Percentiles rank a stretch among this genome's conserved stretches.
Conservation (phyloP, 2,888 invertebrate genomes). For the Ophonus ardosiacus region DNA sequence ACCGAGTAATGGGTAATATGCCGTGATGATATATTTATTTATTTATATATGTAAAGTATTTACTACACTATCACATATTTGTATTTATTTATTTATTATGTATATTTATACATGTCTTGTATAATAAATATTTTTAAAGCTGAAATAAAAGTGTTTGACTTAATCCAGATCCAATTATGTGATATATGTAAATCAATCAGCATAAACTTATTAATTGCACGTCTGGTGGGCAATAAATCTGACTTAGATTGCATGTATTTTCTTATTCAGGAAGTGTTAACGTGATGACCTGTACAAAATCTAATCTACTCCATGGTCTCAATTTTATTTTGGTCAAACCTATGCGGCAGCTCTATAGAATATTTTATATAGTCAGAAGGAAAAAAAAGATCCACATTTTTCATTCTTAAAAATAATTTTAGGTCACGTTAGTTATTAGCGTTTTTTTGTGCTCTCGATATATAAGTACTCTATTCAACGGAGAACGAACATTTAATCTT, state of each 20-base stretch:
- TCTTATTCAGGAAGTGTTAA: constrained; percentile 8
- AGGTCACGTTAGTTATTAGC: constrained; percentile 33
- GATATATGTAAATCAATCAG: constrained; percentile 19
- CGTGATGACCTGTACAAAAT: constrained; percentile 34
- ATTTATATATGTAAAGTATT: neutral
- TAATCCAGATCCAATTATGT: neutral
- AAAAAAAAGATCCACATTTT: constrained; percentile 15
- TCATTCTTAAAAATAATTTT: neutral
- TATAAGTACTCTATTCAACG: constrained; percentile 11
- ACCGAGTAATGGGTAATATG: too few species aligned
- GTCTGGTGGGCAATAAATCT: neutral
- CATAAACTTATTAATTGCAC: constrained; percentile 20
- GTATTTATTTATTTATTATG: constrained; percentile 29
- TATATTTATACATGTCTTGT: constrained; percentile 22
- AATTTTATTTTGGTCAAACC: constrained; percentile 41
- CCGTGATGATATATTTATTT: too few species aligned
- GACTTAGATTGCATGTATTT: neutral
- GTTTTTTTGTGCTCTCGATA: constrained; percentile 42
- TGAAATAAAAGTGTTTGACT: neutral
- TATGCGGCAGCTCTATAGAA: neutral
- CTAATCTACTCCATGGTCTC: constrained; percentile 4
- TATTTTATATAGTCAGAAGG: constrained; percentile 11
- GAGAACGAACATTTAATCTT: neutral
- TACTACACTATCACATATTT: constrained; percentile 12
- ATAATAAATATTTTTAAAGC: constrained; percentile 1